A percentile compares a stretch with the other conserved stretches of the same genome.
Conservation (phyloP, 2,797 vertebrate genomes). For the Passerculus sandwichensis region DNA sequence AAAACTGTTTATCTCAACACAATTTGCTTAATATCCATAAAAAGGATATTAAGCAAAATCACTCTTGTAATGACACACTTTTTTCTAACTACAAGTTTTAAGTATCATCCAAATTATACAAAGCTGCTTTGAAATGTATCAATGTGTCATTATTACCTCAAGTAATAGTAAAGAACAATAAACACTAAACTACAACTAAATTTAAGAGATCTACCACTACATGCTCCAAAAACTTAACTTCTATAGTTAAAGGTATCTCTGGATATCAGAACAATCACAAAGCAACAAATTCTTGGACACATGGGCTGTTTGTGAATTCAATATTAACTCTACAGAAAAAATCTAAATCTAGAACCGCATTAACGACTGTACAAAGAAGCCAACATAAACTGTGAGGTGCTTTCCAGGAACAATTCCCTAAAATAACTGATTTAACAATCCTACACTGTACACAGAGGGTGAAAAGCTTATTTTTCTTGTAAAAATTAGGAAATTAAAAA, state of each 20-base stretch:
- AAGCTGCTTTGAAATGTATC: not conserved
- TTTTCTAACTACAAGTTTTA: not conserved
- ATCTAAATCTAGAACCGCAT: not conserved
- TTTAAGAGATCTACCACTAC: not conserved
- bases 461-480: not conserved
- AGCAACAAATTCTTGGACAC: not conserved
- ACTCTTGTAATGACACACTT: not conserved
- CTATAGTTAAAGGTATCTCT: not conserved
- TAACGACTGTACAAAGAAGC: not conserved
- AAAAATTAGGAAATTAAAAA: not conserved
- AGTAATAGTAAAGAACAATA: not conserved
- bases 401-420: not conserved
- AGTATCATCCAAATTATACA: not conserved
- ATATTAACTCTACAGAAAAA: not conserved
- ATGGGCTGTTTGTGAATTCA: not conserved
- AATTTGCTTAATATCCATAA: not conserved
- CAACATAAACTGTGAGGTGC: not conserved
- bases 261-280: not conserved
- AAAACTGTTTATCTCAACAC: not conserved
- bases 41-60: not conserved
- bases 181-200: not conserved
- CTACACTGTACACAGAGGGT: not conserved
- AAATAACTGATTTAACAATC: not conserved
- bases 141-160: not conserved
- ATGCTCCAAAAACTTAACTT: not conserved